phyloP scores from a whole-genome alignment of 2,797 vertebrate species.

The Intellagama lesueurii region DNA sequence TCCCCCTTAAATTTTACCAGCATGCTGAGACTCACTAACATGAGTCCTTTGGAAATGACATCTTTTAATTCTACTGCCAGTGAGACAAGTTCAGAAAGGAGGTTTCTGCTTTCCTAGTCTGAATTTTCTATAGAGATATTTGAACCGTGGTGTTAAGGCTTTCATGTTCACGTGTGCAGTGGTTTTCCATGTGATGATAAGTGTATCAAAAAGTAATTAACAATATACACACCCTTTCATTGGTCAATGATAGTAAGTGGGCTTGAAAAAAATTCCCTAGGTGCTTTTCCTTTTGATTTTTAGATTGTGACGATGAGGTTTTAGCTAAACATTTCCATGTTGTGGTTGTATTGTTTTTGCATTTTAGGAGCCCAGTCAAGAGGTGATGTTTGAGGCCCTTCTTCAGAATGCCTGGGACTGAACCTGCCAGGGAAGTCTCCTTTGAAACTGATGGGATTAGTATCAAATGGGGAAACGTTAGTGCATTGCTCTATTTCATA shows the following conservation, averaged over 20 bases:
- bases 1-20: no score
- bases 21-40: no score
- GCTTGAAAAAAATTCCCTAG: neutral
- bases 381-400: neutral
- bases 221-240: constrained; percentile 16
- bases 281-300: neutral
- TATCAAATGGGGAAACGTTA: neutral
- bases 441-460: neutral
- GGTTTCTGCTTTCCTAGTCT: neutral
- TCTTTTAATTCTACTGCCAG: neutral
- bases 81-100: neutral
- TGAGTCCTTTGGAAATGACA: no score
- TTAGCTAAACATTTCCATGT: constrained; percentile 1
- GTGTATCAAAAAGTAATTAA: constrained; percentile 5
- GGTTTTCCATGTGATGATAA: neutral
- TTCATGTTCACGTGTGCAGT: neutral
- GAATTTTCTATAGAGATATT: constrained; percentile 11
- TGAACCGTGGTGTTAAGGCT: neutral
- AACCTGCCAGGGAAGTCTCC: neutral
- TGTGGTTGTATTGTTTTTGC: neutral
- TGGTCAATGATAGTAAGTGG: neutral
- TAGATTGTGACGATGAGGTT: constrained; percentile 2
- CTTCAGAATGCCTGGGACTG: neutral
- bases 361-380: constrained; percentile 13
- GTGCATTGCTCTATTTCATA: neutral